Conservation (phyloP, 2,113 vertebrate genomes). For the Poecile atricapillus region DNA sequence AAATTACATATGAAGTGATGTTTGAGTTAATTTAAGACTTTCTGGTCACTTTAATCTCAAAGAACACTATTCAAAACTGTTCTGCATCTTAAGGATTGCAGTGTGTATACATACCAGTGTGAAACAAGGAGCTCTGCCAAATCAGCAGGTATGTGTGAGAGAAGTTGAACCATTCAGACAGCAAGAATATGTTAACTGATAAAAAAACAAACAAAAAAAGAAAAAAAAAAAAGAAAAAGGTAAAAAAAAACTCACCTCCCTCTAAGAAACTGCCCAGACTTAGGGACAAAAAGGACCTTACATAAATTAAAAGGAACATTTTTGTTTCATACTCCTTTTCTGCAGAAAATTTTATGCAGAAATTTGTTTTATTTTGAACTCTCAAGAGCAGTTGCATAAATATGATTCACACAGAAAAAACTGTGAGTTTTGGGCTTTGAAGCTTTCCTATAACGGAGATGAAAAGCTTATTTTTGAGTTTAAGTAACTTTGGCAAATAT, state of each 20-base stretch:
- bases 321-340: fast-evolving
- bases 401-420: neutral
- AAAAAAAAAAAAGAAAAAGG: neutral
- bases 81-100: neutral
- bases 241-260: neutral
- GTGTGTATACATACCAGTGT: fast-evolving
- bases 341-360: neutral
- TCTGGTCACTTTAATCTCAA: neutral
- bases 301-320: neutral
- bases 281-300: neutral
- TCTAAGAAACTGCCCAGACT: neutral
- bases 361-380: neutral
- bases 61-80: neutral
- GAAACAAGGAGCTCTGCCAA: neutral
- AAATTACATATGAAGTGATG: neutral
- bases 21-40: neutral
- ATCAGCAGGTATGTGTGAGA: neutral
- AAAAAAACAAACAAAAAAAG: fast-evolving
- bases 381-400: neutral
- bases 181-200: neutral
- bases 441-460: neutral
- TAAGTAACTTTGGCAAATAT: neutral
- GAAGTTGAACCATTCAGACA: neutral
- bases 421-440: neutral
- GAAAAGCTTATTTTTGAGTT: neutral